Base-by-base conservation (phyloP, 2,113 vertebrate species). In the Cyanoderma ruficeps region DNA sequence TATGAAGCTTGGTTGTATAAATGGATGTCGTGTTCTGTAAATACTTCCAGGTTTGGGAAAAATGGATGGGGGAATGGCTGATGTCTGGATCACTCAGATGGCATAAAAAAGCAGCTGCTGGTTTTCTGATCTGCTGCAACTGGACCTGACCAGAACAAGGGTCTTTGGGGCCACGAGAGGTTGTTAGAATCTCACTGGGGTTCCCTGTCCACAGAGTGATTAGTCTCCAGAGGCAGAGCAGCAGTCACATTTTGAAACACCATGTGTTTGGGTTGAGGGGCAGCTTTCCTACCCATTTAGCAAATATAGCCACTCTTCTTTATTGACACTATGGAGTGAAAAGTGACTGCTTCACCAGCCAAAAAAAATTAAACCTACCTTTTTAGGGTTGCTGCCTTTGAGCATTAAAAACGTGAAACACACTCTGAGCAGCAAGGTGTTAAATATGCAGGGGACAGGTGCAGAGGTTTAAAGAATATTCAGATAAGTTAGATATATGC, bases 391-490 rank as follows among this genome's bases (percentile, higher is more conserved):
- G 37, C 31, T 61, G 23, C 41, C 33, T 60, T 70, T 65, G 52
- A 83, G 37, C 0, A 0, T 55, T 80, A 52, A 56, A 87, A 85
- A 13, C 11, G 4, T 47, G 4, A 55, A 93, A 55, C 27, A 17
- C 17, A 18, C 0, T 2, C 35, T 13, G 25, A 60, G 42, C 47
- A 81, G 72, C 25, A 79, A 68, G 50, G 39, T 33, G 13, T 90
- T 88, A 68, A 83, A 88, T 77, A 60, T 7, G 77, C 31, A 44
- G 80, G 30, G 59, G 46, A 81, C 60, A 46, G 3, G 28, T 52
- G 28, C n/a, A 87, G 35, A 60, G 47, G 65, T 92, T 92, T 91
- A 87, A 94, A 87, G 44, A 92, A 75, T 76, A 91, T 94, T 89
- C 69, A 79, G 77, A 71, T 91, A 87, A 84, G 31, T 64, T 89